These are phyloP conservation scores for Thalassoma bifasciatum DNA, from an alignment of 2,113 vertebrate species.

Conservation along the genomic window DNA sequence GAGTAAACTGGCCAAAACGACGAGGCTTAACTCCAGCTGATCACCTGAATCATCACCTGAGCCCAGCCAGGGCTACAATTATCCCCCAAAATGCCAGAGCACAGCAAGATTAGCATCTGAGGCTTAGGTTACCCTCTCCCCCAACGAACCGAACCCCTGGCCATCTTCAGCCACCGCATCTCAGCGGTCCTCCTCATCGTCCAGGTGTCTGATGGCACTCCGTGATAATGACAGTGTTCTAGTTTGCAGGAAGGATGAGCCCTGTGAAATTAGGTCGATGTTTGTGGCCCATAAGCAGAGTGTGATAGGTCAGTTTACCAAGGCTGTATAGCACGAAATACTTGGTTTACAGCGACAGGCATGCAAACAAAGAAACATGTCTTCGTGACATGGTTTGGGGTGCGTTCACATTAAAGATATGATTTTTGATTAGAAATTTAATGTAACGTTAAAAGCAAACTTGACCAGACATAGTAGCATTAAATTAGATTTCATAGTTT, in stretches of 20 bases:
- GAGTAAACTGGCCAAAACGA: conserved; percentile 62
- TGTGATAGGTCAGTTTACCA: conserved; percentile 73
- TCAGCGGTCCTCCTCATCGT: conserved; percentile 48
- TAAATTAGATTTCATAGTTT: too few species aligned
- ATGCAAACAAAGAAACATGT: conserved; percentile 14
- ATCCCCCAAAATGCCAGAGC: conserved; percentile 82
- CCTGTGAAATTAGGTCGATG: conserved; percentile 72
- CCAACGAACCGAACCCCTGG: conserved; percentile 56
- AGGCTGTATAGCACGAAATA: conserved; percentile 69
- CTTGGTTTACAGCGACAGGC: conserved; percentile 61
- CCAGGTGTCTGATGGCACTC: conserved; percentile 84
- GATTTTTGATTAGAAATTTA: too few species aligned
- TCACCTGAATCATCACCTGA: conserved; percentile 78
- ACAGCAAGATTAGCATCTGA: conserved; percentile 82
- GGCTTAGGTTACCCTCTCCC: conserved; percentile 79
- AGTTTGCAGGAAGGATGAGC: conserved; percentile 64
- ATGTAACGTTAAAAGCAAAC: too few species aligned
- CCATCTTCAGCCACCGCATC: conserved; percentile 60
- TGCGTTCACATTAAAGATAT: too few species aligned
- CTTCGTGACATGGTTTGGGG: conserved; percentile 4
- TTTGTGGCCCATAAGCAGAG: conserved; percentile 63
- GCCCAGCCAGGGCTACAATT: conserved; percentile 81
- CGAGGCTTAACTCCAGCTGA: conserved; percentile 74
- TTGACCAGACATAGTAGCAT: too few species aligned
- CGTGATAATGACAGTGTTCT: conserved; percentile 79